Evolutionary conservation across 2,113 vertebrate species (phyloP), one percentile per base, ranked within the genome.

Genomic region (Thalassoma bifasciatum): DNA sequence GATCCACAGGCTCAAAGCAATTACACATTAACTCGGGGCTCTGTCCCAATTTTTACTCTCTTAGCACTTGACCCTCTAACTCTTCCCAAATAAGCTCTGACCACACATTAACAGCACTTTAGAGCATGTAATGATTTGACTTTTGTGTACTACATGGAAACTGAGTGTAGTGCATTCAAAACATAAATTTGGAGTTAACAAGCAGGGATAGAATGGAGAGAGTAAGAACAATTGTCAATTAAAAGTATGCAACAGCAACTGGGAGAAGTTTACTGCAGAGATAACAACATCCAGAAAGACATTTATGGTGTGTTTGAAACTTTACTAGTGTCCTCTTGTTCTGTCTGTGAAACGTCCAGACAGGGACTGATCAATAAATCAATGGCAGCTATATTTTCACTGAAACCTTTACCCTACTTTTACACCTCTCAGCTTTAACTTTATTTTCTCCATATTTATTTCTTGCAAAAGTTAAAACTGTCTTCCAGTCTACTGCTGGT

Each of bases 1-100:
- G 66, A 79, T 79, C 84, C 79, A 71, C 68, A 40, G 85, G 84
- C 84, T 86, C 82, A 63, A 54, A 82, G 88, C 84, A 87, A 91
- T 91, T 88, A 92, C 75, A 77, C 67, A 64, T 68, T 47, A 65
- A 75, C 77, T 70, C 30, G 14, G 22, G 38, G 37, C 71, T 77
- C 19, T 0, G 47, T 83, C 84, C 77, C 69, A 69, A 65, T 80
- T 78, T 77, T 46, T 8, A 72, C 12, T 10, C 24, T 10, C 60
- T 61, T 23, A 77, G 65, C 14, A 44, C 53, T 82, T 66, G 71
- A 89, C 77, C 75, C 63, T 56, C 65, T 23, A 53, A 69, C 46
- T 59, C 46, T 51, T 59, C 63, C 49, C 34, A 10, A 47, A 54
- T 21, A 37, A 67, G 42, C 40, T 21, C 16, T 24, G 75, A 66